Evolutionary conservation across 2,888 invertebrate species (phyloP), one percentile per base, ranked within the genome.

Genomic region (Orchestes rusci): DNA sequence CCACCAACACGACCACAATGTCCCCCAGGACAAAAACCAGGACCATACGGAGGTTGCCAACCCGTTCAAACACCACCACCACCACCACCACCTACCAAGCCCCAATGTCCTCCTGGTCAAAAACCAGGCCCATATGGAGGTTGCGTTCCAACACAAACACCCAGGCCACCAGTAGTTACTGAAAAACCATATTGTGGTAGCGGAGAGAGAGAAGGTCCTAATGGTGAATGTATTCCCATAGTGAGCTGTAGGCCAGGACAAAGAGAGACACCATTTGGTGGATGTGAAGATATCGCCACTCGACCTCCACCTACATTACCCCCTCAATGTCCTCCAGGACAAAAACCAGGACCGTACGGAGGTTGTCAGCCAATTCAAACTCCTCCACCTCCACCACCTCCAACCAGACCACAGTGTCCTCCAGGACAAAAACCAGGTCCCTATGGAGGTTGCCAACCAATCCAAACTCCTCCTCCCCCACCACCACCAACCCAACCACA

Each of bases 21-120:
- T 43, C 53, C 51, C 27, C 48, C 44, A 27, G 52, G 52, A 23
- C 40, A 45, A 41, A 36, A 41, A 27, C 35, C 29, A 3, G 39
- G 38, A n/a, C 48, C 48, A 2, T 53, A 58, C 62, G 2, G 65
- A 31, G 38, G 66, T 7, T 51, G 48, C 28, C 32, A 8, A 38
- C 3, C 40, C 2, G 5, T 10, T 16, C 32, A 17, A 17, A 28
- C 46, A 5, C 15, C 30, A 8, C 27, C 29, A 10, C 44, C 44
- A 15, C 33, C 43, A 13, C 39, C 43, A 16, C 31, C 39, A 12
- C 42, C 43, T 12, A n/a, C 36, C 23, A 5, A 23, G 23, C 23
- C 23, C 10, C 34, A 44, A 3, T 58, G 57, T 48, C 54, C 53
- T 16, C 46, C 45, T 37, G 53, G 53, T 16, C 32, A 39, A 42